Conservation (phyloP, 2,888 invertebrate species). For the Hipparchia sbordonii region DNA sequence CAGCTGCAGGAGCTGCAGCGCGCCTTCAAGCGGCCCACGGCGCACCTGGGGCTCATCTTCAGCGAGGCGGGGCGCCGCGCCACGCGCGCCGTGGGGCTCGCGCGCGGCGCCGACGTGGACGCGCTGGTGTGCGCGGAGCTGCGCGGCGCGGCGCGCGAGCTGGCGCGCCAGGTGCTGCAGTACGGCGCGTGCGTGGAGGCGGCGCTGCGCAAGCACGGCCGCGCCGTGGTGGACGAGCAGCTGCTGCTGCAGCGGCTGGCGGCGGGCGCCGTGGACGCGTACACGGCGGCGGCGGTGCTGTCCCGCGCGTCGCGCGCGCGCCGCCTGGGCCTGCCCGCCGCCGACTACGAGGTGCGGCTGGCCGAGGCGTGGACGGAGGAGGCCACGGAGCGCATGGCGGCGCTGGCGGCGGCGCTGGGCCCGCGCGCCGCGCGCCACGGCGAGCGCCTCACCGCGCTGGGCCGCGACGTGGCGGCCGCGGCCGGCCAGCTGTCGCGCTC, state of each 20-base stretch:
- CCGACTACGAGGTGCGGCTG: conserved; percentile 85
- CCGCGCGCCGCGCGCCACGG: conserved; percentile 47
- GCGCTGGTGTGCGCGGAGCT: conserved; percentile 80
- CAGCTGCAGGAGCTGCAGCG: conserved; percentile 96
- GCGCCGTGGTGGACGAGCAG: conserved; percentile 93
- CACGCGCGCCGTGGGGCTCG: conserved; percentile 91
- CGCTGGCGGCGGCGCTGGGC: conserved; percentile 51
- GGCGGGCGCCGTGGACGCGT: conserved; percentile 94
- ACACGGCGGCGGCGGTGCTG: conserved; percentile 91
- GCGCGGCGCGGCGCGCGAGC: conserved; percentile 79
- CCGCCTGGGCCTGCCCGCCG: conserved; percentile 50
- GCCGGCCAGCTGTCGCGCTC: conserved; percentile 58
- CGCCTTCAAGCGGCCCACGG: conserved; percentile 95
- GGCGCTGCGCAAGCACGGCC: conserved; percentile 91
- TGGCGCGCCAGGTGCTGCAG: conserved; percentile 83
- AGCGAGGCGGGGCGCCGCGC: conserved; percentile 93
- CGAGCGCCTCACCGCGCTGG: conserved; percentile 54
- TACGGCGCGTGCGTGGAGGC: conserved; percentile 91
- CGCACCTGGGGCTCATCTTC: conserved; percentile 94
- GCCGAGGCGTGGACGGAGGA: conserved; percentile 88
- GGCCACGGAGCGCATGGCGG: conserved; percentile 56
- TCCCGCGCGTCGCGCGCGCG: conserved; percentile 90
- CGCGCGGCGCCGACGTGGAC: conserved; percentile 85
- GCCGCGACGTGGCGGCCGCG: conserved; percentile 53
- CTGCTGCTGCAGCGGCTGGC: conserved; percentile 94